phyloP scores from a whole-genome alignment of 2,888 invertebrate genomes.

The Nymphalis urticae region DNA sequence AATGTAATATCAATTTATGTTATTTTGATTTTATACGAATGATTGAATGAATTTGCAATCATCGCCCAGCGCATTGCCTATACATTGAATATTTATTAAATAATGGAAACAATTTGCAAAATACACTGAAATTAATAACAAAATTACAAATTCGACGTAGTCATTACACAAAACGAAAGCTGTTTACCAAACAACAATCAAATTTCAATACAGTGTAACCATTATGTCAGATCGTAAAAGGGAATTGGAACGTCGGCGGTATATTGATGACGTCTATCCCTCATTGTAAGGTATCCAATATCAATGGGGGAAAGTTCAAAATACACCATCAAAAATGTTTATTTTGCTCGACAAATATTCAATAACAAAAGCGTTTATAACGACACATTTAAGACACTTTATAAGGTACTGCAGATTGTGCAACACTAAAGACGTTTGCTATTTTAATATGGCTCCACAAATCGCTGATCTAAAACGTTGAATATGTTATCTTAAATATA shows the following conservation, averaged over 20 bases:
- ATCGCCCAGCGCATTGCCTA: no score
- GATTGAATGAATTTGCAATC: no score
- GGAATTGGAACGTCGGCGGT: constrained; percentile 43
- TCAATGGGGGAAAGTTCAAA: constrained; percentile 37
- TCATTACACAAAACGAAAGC: constrained; percentile 20
- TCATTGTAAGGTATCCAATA: constrained; percentile 44
- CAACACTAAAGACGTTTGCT: not conserved
- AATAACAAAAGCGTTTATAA: constrained; percentile 3
- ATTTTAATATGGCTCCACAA: no score
- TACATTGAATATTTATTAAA: no score
- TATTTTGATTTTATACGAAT: no score
- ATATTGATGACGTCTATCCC: constrained; percentile 50
- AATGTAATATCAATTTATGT: no score
- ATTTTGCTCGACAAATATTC: constrained; percentile 19
- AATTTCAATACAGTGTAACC: constrained; percentile 38
- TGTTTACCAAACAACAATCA: constrained; percentile 34
- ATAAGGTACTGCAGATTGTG: not conserved
- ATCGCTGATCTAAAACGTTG: no score
- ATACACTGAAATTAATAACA: no score
- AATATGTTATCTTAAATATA: no score
- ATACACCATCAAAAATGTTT: constrained; percentile 34
- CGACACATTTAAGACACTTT: not conserved
- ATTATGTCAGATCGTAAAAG: constrained; percentile 42
- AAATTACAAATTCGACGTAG: not conserved
- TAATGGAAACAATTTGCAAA: no score